Base-by-base conservation (phyloP, 2,797 vertebrate species). In the Gephyroberyx darwinii region DNA sequence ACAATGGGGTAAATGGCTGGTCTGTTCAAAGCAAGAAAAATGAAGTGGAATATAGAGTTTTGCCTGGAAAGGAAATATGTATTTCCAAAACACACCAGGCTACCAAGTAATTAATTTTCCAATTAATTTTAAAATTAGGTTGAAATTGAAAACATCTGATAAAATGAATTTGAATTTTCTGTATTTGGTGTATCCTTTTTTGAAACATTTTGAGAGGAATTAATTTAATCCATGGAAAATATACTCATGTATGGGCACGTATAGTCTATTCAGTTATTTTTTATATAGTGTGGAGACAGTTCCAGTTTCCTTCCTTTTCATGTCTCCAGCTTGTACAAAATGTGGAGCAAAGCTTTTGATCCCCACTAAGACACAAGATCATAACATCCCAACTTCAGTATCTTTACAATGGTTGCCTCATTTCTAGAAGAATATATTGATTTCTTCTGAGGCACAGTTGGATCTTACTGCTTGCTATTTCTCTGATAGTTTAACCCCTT, bases 1-100 rank as follows among this genome's bases (percentile, higher is more conserved):
- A 63, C 62, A 74, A 71, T 30, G 66, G 60, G 31, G 59, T 83
- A 63, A 86, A 86, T 70, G 71, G 74, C 78, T 88, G 26, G 82
- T 12, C 43, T 79, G 84, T 87, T 72, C 63, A 60, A 77, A 63
- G 58, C 50, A 75, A 75, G 48, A 65, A 59, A 59, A 59, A 73
- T 59, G 47, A 65, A 52, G 50, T 17, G 47, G 62, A 66, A 52
- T 56, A 56, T 47, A 69, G 72, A 77, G 72, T 20, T 55, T 48
- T 68, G 31, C 73, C 65, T 76, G 37, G 20, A 30, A 55, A 54
- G 53, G 76, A 64, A 84, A 75, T 78, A 79, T 78, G 37, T 60
- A 30, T 68, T 37, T 65, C n/a, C 22, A 56, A 56, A 43, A 43
- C 45, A 64, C 20, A 50, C 31, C 50, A 31, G n/a, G 60, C 20